phyloP scores from a whole-genome alignment of 2,797 vertebrate species.

The Pampus argenteus region DNA sequence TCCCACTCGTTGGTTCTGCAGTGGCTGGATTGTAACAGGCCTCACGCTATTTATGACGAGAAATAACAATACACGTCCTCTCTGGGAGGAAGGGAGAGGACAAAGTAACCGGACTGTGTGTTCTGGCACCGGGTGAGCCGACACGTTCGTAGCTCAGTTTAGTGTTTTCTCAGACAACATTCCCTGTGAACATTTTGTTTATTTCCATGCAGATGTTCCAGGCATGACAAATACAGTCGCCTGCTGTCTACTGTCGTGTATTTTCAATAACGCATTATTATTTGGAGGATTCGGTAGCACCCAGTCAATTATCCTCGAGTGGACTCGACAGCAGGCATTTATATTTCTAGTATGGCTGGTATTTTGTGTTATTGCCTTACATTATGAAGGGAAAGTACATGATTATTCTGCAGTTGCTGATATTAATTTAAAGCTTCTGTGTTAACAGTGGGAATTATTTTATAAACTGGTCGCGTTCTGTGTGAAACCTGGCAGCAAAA shows the following conservation, averaged over 20 bases:
- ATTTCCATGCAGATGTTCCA: constrained; percentile 31
- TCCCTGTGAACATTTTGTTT: constrained; percentile 12
- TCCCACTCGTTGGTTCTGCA: constrained; percentile 33
- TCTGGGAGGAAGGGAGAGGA: constrained; percentile 11
- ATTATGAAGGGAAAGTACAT: background rate
- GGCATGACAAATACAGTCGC: constrained; percentile 5
- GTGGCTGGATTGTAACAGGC: constrained; percentile 41
- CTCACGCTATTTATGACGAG: constrained; percentile 58
- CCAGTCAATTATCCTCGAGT: constrained; percentile 48
- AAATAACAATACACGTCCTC: constrained; percentile 34
- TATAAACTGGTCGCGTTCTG: constrained; percentile 18
- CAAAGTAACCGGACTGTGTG: constrained; percentile 1
- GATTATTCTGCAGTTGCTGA: background rate
- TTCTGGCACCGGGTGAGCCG: constrained; percentile 11
- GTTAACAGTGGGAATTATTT: constrained; percentile 4
- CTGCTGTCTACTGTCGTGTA: constrained; percentile 10
- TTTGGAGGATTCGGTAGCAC: constrained; percentile 33
- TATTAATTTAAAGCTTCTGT: background rate
- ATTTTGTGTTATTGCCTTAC: background rate
- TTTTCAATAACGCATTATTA: constrained; percentile 25
- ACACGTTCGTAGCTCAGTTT: background rate
- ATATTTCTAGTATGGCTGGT: constrained; percentile 1
- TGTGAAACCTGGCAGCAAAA: constrained; percentile 7
- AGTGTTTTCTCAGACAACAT: constrained; percentile 20
- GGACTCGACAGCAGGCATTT: background rate